These are phyloP conservation scores for Desoria tigrina DNA, from an alignment of 2,888 invertebrate species.

Conservation along the genomic window DNA sequence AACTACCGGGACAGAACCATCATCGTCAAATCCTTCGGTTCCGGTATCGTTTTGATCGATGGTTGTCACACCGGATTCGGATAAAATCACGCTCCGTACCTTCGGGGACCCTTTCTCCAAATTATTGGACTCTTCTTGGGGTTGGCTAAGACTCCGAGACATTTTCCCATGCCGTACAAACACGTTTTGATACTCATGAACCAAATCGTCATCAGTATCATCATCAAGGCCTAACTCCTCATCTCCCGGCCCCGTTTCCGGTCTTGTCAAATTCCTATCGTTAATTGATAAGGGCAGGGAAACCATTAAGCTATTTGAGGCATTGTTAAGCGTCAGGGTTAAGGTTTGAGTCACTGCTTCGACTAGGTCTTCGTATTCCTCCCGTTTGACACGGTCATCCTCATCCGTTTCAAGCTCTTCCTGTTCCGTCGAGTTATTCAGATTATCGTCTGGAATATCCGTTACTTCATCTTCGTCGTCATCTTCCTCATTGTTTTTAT, in stretches of 20 bases:
- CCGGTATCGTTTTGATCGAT: slow-evolving; percentile 22
- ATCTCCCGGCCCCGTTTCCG: slow-evolving; percentile 15
- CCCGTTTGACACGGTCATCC: background rate
- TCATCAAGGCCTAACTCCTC: background rate
- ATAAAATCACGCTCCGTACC: background rate
- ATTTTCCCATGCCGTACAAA: background rate
- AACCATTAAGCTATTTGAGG: slow-evolving; percentile 1
- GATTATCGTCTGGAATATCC: slow-evolving; percentile 28
- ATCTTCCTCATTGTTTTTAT: slow-evolving; percentile 24
- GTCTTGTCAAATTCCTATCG: background rate
- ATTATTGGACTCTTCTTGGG: slow-evolving; percentile 32
- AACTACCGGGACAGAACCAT: slow-evolving; percentile 36
- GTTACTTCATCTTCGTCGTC: slow-evolving; percentile 18
- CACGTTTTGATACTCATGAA: slow-evolving; percentile 13
- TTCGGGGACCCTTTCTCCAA: slow-evolving; percentile 26
- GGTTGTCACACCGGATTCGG: slow-evolving; percentile 19
- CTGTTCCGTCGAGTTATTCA: slow-evolving; percentile 19
- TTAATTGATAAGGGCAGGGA: background rate
- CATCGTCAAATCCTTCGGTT: slow-evolving; percentile 15
- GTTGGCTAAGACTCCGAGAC: background rate
- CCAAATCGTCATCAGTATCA: background rate
- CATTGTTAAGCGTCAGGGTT: slow-evolving; percentile 4
- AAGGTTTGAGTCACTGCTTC: slow-evolving; percentile 1
- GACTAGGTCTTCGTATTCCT: slow-evolving; percentile 1
- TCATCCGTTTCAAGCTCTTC: slow-evolving; percentile 17